phyloP scores from a whole-genome alignment of 1,140 invertebrate genomes.

The Brachionus paranguensis region DNA sequence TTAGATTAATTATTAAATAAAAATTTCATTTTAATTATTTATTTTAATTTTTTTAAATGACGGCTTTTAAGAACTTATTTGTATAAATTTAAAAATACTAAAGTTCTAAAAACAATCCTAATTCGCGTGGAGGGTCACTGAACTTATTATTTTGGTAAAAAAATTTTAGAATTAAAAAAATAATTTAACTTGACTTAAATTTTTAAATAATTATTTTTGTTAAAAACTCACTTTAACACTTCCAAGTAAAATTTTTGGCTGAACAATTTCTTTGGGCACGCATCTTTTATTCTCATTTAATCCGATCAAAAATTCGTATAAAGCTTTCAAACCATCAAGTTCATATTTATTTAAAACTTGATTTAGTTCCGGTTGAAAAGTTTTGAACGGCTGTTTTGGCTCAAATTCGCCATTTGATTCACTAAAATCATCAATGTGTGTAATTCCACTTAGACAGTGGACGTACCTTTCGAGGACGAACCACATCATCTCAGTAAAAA shows the following conservation, averaged over 20 bases:
- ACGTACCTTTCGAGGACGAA: constrained; percentile 88
- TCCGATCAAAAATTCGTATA: constrained; percentile 74
- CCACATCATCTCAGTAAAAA: constrained; percentile 81
- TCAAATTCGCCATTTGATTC: background rate
- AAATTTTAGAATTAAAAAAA: background rate
- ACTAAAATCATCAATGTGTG: background rate
- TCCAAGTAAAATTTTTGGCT: constrained; percentile 78
- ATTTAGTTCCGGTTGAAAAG: constrained; percentile 41
- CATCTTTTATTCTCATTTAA: constrained; percentile 80
- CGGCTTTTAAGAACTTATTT: no score
- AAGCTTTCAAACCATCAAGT: constrained; percentile 69
- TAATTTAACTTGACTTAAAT: background rate
- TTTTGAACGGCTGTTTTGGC: background rate
- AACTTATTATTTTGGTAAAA: background rate
- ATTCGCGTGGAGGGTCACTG: no score
- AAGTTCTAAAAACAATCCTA: no score
- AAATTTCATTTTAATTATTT: no score
- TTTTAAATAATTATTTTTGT: no score
- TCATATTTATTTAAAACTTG: constrained; percentile 63
- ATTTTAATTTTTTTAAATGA: no score
- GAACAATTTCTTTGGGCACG: constrained; percentile 79
- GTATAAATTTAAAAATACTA: no score
- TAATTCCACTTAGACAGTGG: constrained; percentile 64
- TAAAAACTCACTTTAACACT: constrained; percentile 63
- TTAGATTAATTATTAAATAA: no score